Base-by-base conservation (phyloP, 2,113 vertebrate genomes). In the Platysteira castanea region DNA sequence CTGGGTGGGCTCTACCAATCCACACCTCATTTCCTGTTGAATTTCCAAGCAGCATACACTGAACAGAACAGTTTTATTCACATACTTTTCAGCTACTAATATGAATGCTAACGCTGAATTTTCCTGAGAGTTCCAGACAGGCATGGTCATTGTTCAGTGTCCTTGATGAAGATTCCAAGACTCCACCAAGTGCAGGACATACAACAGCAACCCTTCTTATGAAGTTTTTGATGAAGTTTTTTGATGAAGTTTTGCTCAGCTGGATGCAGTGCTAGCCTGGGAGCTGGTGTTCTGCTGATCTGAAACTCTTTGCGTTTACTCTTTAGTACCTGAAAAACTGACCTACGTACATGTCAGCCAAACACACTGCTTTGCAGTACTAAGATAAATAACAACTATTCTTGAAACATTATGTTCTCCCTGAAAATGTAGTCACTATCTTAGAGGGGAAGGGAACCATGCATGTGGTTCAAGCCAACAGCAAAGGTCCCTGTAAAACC, bases 231-330 rank as follows among this genome's bases (percentile, higher is more conserved):
- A n/a, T 23, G 20, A 75, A 64, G 33, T 47, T 56, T 26, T 68
- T 39, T 4, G 30, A 31, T 23, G 22, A 75, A 64, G 35, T 47
- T 57, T 77, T 75, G 60, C 27, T 1, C 2, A 71, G 24, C 17
- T 46, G 22, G 16, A 19, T 1, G 1, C 0, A 2, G 49, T 6
- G 3, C 13, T 37, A 59, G 27, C 24, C 52, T 56, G 30, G 24
- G 35, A 91, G n/a, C 20, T 71, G 57, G 15, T 37, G 22, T 71
- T 90, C 28, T 54, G 39, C 39, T 24, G 2, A 19, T 37, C 23
- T 77, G 64, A 69, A 93, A 54, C 13, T 28, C 56, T 68, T 56
- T 27, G 37, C 53, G 24, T 50, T 92, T 76, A 22, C 4, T 26
- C 82, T 87, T 52, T 46, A 75, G 68, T 70, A 86, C 15, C 64